Base-by-base conservation (phyloP, 1,140 invertebrate species). In the Papilio dardanus region DNA sequence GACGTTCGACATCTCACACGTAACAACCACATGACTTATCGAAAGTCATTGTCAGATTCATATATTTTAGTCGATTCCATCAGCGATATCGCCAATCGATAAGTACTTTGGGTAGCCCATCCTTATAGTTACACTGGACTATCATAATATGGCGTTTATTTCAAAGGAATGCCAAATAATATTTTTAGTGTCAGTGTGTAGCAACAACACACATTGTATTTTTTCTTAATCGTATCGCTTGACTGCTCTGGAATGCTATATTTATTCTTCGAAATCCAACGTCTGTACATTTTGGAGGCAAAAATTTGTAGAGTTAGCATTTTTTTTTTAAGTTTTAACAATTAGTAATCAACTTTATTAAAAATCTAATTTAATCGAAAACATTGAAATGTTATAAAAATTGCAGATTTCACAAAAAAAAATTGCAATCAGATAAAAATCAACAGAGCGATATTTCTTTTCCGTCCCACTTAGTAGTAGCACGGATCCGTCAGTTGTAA, bases 131-230 rank as follows among this genome's bases (percentile, higher is more conserved):
- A 58, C 54, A 58, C 21, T 28, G 21, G 21, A 58, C 4, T 28
- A 28, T 30, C 10, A 58, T 12, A 28, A 14, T 19, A 12, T 4
- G 10, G n/a, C n/a, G n/a, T n/a, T n/a, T n/a, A n/a, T 58, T 58
- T 30, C 12, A 28, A 58, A 58, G 54, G 54, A 30, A 58, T 62
- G 24, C 24, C 54, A 62, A 54, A 62, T 62, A 62, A 62, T 62
- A 62, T 62, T 62, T 30, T 24, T n/a, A 58, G 54, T 58, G 54
- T 58, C 54, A 58, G 24, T n/a, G n/a, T n/a, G 21, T 58, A 28
- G 14, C 54, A 3, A 24, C 10, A 30, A 24, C 54, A 28, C 21
- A 21, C 3, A 21, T 28, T 58, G 54, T 58, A 58, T 58, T 58
- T 14, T 3, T 62, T 14, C n/a, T 14, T 62, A 62, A 28, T 30